Base-by-base conservation (phyloP, 2,888 invertebrate genomes). In the Seladonia tumulorum region DNA sequence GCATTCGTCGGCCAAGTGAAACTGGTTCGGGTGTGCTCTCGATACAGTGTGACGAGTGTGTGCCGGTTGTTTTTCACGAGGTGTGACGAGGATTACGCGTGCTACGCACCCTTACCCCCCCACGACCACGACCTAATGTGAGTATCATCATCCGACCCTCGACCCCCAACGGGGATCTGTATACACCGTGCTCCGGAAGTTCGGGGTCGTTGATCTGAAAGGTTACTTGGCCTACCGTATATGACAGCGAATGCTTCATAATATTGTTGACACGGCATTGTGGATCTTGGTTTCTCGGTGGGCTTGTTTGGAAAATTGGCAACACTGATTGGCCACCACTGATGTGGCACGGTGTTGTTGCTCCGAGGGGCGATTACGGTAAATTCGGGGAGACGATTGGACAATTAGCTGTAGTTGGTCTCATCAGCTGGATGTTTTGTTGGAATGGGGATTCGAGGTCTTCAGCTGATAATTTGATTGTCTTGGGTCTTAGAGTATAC, bases 31-130 rank as follows among this genome's bases (percentile, higher is more conserved):
- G 75, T 89, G 86, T 83, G 86, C 84, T 85, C 83, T 83, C 81
- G 81, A 87, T 83, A 68, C 82, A 88, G 89, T 90, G 89, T 78
- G 82, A 49, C 76, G 79, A 76, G 85, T 86, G 89, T 90, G 90
- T 83, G 88, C 77, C 71, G 76, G 68, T 68, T 68, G 18, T 85
- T 83, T 81, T 76, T 79, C 60, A 79, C 53, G 45, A 70, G 81
- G 70, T 83, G 76, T 68, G 63, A 78, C 84, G 77, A 88, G 89
- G 89, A 89, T 89, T 90, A 87, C 82, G 82, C 72, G 87, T 83
- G 76, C 80, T 73, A 77, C 63, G 47, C 82, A 74, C 73, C 70
- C n/a, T 72, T 77, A 60, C 75, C n/a, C 63, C 60, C 22, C 39
- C 29, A 53, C 29, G 22, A 39, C 25, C 42, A 68, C 86, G 78